Evolutionary conservation across 2,113 vertebrate species (phyloP).

Genomic region (Austrofundulus limnaeus): DNA sequence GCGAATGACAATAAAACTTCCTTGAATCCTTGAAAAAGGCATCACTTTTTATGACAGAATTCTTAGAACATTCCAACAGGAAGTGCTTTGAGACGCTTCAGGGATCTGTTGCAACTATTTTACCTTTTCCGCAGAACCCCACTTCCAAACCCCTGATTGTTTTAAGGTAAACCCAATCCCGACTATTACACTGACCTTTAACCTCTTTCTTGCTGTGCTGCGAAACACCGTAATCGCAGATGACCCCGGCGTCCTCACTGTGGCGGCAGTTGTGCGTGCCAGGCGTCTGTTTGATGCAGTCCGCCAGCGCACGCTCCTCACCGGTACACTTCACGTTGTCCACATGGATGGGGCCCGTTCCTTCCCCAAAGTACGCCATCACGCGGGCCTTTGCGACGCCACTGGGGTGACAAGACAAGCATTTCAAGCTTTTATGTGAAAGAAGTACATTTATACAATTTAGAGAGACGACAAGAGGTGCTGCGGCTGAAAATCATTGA

Average conservation of each 20-base stretch:
- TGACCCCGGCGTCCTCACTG: constrained; percentile 94
- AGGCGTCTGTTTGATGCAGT: constrained; percentile 90
- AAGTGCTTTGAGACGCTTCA: too few relatives aligned
- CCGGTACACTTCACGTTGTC: constrained; percentile 93
- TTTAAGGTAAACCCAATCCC: background rate
- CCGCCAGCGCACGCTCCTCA: constrained; percentile 83
- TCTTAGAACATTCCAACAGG: too few relatives aligned
- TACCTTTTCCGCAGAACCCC: too few relatives aligned
- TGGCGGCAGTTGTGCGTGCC: constrained; percentile 95
- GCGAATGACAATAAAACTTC: too few relatives aligned
- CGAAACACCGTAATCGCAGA: constrained; percentile 86
- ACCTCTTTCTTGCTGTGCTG: constrained; percentile 63
- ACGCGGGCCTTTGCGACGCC: constrained; percentile 88
- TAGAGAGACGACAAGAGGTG: background rate
- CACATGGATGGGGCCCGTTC: constrained; percentile 89
- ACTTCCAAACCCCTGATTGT: background rate
- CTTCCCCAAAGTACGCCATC: constrained; percentile 97
- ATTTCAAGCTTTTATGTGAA: background rate
- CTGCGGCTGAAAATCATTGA: background rate
- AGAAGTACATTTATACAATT: background rate
- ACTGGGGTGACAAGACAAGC: constrained; percentile 62
- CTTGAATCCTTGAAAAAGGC: too few relatives aligned
- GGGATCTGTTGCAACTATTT: too few relatives aligned
- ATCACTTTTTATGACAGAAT: too few relatives aligned
- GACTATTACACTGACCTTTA: constrained; percentile 79